Percentiles rank a stretch among this genome's conserved stretches.
These are phyloP conservation scores for Gopherus flavomarginatus DNA, from an alignment of 2,113 vertebrate species.

Conservation along the genomic window DNA sequence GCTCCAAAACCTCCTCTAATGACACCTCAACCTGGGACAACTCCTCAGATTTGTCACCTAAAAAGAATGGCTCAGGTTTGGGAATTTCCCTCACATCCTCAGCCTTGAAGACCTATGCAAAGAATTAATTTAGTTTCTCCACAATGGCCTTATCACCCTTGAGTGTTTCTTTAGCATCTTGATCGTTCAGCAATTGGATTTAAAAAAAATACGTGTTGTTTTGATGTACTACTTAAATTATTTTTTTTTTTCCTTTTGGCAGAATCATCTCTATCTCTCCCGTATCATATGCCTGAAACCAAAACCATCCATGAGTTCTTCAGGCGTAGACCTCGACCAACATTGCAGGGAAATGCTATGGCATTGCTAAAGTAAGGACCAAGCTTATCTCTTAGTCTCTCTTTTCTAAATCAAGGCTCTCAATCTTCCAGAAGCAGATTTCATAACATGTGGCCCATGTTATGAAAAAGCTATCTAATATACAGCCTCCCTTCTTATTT, in stretches of 20 bases:
- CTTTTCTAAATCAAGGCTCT: not conserved
- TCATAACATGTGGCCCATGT: not conserved
- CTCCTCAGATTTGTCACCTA: too few species aligned
- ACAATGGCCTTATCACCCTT: too few species aligned
- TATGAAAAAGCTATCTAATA: accelerated
- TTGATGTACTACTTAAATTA: not conserved
- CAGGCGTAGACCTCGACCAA: slow-evolving; percentile 84
- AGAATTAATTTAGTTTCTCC: too few species aligned
- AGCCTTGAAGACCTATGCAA: too few species aligned
- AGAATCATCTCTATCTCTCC: slow-evolving; percentile 91
- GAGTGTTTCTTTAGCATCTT: too few species aligned
- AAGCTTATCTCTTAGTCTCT: not conserved
- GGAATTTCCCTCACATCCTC: too few species aligned
- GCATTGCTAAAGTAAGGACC: slow-evolving; percentile 90
- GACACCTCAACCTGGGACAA: too few species aligned
- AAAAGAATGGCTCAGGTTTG: too few species aligned
- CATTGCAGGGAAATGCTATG: slow-evolving; percentile 88
- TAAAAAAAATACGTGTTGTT: not conserved
- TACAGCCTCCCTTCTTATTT: not conserved
- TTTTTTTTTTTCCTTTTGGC: not conserved
- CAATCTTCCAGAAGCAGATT: not conserved
- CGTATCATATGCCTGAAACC: slow-evolving; percentile 92
- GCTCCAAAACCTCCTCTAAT: too few species aligned
- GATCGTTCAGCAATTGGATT: not conserved
- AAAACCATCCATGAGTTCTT: slow-evolving; percentile 94